Evolutionary conservation across 2,113 vertebrate genomes (phyloP).

Genomic region (Ammodytes dubius): DNA sequence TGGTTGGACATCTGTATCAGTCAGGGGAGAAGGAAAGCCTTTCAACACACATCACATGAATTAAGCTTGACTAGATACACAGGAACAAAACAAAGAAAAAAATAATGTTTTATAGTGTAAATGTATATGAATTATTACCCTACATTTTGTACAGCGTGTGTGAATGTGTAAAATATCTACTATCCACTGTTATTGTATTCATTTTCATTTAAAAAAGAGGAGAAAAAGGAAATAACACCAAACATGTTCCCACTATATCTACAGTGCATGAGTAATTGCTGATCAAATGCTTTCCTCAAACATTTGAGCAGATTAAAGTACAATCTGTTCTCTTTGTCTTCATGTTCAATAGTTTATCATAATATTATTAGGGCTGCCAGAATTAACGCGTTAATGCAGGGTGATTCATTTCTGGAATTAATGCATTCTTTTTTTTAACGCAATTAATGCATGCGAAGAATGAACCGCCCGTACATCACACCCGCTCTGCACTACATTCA

Average conservation of each 20-base stretch:
- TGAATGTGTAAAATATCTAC: background rate
- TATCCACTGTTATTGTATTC: background rate
- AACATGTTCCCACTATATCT: background rate
- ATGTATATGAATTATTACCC: background rate
- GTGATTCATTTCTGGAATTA: too few relatives aligned
- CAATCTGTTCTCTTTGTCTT: background rate
- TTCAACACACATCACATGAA: background rate
- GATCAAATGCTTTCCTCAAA: constrained; percentile 1
- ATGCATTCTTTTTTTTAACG: too few relatives aligned
- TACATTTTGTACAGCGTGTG: background rate
- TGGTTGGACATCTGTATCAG: background rate
- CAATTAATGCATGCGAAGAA: too few relatives aligned
- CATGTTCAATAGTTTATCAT: background rate
- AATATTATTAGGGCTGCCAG: too few relatives aligned
- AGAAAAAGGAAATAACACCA: background rate
- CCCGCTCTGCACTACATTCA: too few relatives aligned
- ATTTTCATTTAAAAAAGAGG: too few relatives aligned
- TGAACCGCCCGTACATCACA: too few relatives aligned
- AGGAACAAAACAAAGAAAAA: too few relatives aligned
- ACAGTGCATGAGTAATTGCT: constrained; percentile 2
- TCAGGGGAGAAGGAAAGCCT: background rate
- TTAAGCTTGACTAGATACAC: background rate
- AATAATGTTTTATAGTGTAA: background rate
- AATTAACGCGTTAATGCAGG: too few relatives aligned
- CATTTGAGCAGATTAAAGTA: background rate